These are phyloP conservation scores for Penaeus monodon DNA, from an alignment of 2,888 invertebrate genomes.

Conservation along the genomic window DNA sequence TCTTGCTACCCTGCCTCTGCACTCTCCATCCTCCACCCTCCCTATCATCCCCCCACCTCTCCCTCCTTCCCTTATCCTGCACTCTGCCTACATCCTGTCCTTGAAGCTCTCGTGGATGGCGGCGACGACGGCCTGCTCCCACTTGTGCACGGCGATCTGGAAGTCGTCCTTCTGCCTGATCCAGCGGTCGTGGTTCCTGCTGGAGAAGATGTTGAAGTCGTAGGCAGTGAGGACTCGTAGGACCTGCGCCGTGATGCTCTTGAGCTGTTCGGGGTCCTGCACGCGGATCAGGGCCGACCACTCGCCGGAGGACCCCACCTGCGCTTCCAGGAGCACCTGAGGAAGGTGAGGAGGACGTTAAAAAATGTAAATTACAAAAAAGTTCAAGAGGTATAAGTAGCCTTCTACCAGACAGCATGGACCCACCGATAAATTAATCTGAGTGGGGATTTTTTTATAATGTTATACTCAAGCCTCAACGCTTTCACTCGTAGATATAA, in stretches of 20 bases:
- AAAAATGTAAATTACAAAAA: too few species aligned
- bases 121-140: conserved; percentile 54
- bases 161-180: conserved; percentile 62
- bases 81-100: conserved; percentile 50
- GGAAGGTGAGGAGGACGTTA: too few species aligned
- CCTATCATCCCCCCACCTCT: too few species aligned
- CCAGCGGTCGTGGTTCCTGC: conserved; percentile 62
- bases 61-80: background rate
- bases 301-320: conserved; percentile 57
- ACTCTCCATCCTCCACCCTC: too few species aligned
- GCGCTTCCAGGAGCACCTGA: conserved; percentile 59
- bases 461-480: too few species aligned
- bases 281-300: conserved; percentile 61
- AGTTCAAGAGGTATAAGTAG: too few species aligned
- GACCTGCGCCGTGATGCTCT: conserved; percentile 52
- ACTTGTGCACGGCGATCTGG: conserved; percentile 52
- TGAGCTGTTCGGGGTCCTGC: conserved; percentile 52
- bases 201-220: conserved; percentile 65
- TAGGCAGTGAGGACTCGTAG: conserved; percentile 59
- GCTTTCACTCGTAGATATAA: too few species aligned
- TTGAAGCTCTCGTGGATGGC: conserved; percentile 58
- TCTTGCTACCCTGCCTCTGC: background rate
- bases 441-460: too few species aligned
- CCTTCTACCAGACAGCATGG: too few species aligned
- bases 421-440: too few species aligned